phyloP scores from a whole-genome alignment of 2,113 vertebrate species.

The Acanthochromis polyacanthus region DNA sequence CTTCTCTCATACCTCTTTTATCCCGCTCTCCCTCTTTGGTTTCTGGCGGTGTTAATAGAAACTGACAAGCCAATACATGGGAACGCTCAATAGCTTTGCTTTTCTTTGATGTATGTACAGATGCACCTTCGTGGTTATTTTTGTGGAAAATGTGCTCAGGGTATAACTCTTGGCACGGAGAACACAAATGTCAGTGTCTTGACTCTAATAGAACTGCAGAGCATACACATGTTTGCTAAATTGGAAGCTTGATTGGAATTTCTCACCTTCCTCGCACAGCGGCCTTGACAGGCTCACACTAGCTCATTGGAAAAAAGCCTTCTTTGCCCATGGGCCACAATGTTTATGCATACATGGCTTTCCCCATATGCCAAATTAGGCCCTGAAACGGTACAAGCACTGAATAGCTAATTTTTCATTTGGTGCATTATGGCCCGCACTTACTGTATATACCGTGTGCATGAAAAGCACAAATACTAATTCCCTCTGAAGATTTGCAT shows the following conservation, averaged over 20 bases:
- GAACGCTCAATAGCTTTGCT: conserved; percentile 48
- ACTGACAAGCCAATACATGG: conserved; percentile 59
- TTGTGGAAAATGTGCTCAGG: conserved; percentile 50
- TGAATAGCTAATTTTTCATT: conserved; percentile 19
- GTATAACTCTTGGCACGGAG: conserved; percentile 38
- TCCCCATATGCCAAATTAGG: conserved; percentile 16
- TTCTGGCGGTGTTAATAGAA: conserved; percentile 57
- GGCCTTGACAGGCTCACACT: conserved; percentile 29
- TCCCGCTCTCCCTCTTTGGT: conserved; percentile 40
- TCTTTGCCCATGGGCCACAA: conserved; percentile 23
- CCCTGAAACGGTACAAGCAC: conserved; percentile 3
- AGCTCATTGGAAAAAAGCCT: conserved; percentile 45
- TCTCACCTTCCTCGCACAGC: conserved; percentile 19
- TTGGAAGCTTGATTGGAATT: conserved; percentile 59
- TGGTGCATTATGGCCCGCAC: neutral
- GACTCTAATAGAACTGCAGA: conserved; percentile 42
- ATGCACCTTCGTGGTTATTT: conserved; percentile 55
- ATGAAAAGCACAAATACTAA: conserved; percentile 4
- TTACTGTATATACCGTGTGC: neutral
- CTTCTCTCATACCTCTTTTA: conserved; percentile 42
- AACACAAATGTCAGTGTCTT: conserved; percentile 45
- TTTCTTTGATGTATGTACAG: conserved; percentile 68
- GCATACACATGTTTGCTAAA: conserved; percentile 38
- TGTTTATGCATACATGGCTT: conserved; percentile 50
- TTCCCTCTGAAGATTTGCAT: neutral